Percentiles rank a stretch among this genome's conserved stretches.
These are phyloP conservation scores for Alentia gelatinosa DNA, from an alignment of 2,888 invertebrate genomes.

Conservation along the genomic window DNA sequence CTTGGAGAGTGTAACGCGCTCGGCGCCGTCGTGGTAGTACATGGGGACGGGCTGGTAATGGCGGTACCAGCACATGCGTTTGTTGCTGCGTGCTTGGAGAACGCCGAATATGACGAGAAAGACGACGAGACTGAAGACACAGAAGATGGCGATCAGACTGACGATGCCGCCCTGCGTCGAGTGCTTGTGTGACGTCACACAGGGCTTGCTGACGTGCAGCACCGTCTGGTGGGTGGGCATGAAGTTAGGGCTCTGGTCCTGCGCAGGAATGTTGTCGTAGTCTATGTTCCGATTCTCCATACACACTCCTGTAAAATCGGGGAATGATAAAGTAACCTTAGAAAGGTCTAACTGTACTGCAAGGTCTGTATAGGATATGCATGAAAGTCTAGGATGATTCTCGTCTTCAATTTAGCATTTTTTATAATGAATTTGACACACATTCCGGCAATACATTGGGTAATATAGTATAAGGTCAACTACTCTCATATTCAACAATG, in stretches of 20 bases:
- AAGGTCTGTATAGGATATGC: not conserved
- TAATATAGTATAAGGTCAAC: no score
- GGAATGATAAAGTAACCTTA: not conserved
- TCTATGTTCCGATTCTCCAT: conserved; percentile 56
- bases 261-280: conserved; percentile 43
- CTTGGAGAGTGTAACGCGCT: conserved; percentile 37
- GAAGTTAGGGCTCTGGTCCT: not conserved
- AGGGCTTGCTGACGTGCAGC: not conserved
- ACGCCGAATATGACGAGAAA: conserved; percentile 62
- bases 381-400: no score
- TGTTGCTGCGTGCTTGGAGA: conserved; percentile 60
- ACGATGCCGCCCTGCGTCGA: conserved; percentile 3
- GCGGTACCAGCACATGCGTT: conserved; percentile 63
- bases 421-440: no score
- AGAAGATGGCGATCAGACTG: conserved; percentile 55
- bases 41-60: conserved; percentile 63
- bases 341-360: no score
- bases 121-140: conserved; percentile 55
- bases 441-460: no score
- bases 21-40: conserved; percentile 58
- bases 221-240: not conserved
- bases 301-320: conserved; percentile 42
- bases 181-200: not conserved
- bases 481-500: no score
- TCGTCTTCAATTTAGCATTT: no score